Percentiles rank a stretch among this genome's conserved stretches.
Evolutionary conservation across 2,113 vertebrate species (phyloP).

Genomic region (Petrocephalus microphthalmus): DNA sequence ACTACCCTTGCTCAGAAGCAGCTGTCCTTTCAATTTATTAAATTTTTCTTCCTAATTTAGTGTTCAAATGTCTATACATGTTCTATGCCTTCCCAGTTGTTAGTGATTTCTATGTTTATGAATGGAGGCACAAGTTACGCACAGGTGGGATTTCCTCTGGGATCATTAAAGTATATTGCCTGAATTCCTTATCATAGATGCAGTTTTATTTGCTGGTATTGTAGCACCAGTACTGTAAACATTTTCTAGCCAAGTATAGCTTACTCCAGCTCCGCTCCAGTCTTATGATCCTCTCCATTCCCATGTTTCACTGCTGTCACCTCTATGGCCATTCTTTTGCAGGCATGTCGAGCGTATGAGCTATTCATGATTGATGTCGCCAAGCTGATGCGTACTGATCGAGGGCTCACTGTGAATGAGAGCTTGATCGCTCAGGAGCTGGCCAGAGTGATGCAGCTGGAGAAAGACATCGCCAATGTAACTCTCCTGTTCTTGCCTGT

Average conservation of each 20-base stretch:
- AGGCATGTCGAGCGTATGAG: slow-evolving; percentile 82
- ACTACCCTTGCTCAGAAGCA: background rate
- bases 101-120: background rate
- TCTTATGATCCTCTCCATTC: background rate
- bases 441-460: slow-evolving; percentile 73
- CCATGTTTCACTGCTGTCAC: background rate
- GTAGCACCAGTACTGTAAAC: background rate
- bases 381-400: slow-evolving; percentile 75
- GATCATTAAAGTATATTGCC: background rate
- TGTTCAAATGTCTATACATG: background rate
- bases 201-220: background rate
- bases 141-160: background rate
- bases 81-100: background rate
- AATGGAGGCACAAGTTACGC: background rate
- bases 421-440: slow-evolving; percentile 63
- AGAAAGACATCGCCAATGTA: slow-evolving; percentile 88
- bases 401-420: slow-evolving; percentile 55
- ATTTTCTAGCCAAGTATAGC: background rate
- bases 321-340: slow-evolving; percentile 14
- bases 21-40: background rate
- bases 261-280: background rate
- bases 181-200: background rate
- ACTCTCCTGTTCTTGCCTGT: slow-evolving; percentile 33
- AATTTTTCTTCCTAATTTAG: background rate
- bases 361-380: slow-evolving; percentile 84